A percentile compares a stretch with the other conserved stretches of the same genome.
These are phyloP conservation scores for Mus spicilegus DNA, from an alignment of 2,113 vertebrate genomes.

Conservation along the genomic window DNA sequence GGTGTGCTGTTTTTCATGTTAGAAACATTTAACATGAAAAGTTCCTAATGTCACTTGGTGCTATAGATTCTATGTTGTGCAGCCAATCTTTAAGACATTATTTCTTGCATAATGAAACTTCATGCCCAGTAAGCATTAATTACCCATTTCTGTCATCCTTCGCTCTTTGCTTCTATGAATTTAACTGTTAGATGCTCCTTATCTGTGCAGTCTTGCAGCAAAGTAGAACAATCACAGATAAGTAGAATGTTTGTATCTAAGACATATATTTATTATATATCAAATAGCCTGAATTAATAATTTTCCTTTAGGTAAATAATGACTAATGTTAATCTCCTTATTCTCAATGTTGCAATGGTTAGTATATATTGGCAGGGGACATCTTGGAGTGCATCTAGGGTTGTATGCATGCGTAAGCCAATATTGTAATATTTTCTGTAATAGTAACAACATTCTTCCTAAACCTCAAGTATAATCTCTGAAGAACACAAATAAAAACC, in stretches of 20 bases:
- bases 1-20: neutral
- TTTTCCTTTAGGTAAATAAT: conserved; percentile 1
- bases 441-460: neutral
- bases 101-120: neutral
- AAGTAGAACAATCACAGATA: neutral
- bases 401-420: neutral
- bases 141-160: neutral
- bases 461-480: neutral
- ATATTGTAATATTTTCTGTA: neutral
- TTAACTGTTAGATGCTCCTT: neutral
- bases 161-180: neutral
- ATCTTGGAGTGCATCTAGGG: neutral
- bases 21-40: neutral
- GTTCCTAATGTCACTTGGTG: neutral
- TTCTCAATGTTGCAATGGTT: neutral
- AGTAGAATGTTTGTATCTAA: neutral
- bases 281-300: conserved; percentile 23
- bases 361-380: neutral
- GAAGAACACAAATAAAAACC: conserved; percentile 23
- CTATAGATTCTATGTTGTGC: neutral
- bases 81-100: neutral
- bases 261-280: conserved; percentile 11
- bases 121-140: neutral
- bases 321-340: conserved; percentile 3
- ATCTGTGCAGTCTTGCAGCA: neutral